These are phyloP conservation scores for Campylomormyrus tamandua DNA, from an alignment of 2,113 vertebrate genomes.

Conservation along the genomic window DNA sequence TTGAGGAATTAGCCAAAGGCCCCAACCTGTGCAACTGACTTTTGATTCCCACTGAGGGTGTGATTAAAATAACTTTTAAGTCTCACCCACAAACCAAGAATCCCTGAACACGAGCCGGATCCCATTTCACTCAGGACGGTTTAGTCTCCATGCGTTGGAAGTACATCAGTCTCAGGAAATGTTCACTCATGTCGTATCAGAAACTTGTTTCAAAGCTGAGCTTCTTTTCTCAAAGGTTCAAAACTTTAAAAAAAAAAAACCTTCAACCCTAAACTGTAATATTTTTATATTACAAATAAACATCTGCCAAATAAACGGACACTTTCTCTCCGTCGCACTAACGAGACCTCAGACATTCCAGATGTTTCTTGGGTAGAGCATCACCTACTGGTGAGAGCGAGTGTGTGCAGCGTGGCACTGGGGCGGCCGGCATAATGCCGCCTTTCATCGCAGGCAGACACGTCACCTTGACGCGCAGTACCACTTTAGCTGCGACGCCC, in stretches of 20 bases:
- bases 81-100: slow-evolving; percentile 24
- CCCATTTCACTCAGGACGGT: not conserved
- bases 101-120: slow-evolving; percentile 32
- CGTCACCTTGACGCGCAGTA: slow-evolving; percentile 41
- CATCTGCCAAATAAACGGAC: not conserved
- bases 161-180: not conserved
- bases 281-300: not conserved
- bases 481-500: slow-evolving; percentile 37
- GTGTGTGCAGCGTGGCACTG: slow-evolving; percentile 56
- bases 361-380: slow-evolving; percentile 49
- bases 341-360: slow-evolving; percentile 52
- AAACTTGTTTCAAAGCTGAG: not conserved
- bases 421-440: slow-evolving; percentile 56
- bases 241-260: slow-evolving; percentile 18
- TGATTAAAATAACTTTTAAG: slow-evolving; percentile 29
- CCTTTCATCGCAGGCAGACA: slow-evolving; percentile 44
- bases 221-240: not conserved
- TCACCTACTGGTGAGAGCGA: slow-evolving; percentile 61
- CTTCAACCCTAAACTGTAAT: not conserved
- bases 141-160: not conserved
- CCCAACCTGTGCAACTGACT: slow-evolving; percentile 34
- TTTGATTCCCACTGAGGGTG: slow-evolving; percentile 40
- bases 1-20: slow-evolving; percentile 33
- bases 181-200: not conserved
- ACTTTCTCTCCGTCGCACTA: slow-evolving; percentile 32